These are phyloP conservation scores for Vireo altiloquus DNA, from an alignment of 2,113 vertebrate genomes.

Conservation along the genomic window DNA sequence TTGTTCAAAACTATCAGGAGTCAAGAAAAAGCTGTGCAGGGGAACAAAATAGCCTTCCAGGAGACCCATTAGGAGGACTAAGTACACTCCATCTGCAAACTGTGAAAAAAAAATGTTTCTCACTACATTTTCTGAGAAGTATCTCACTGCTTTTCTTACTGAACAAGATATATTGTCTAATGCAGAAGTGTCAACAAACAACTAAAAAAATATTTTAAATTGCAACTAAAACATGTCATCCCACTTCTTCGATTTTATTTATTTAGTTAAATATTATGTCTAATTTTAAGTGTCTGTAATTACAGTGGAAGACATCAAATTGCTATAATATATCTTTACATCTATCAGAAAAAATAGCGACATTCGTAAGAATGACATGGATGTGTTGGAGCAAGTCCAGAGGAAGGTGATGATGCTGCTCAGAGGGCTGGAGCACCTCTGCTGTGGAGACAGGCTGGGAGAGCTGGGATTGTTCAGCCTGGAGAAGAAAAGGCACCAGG, in stretches of 20 bases:
- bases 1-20: slow-evolving; percentile 96
- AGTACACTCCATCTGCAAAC: slow-evolving; percentile 99
- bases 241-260: background rate
- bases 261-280: background rate
- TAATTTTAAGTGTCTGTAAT: background rate
- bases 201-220: background rate
- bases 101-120: slow-evolving; percentile 35
- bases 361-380: background rate
- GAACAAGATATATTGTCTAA: background rate
- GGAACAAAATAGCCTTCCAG: slow-evolving; percentile 96
- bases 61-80: slow-evolving; percentile 96
- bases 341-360: background rate
- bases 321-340: background rate
- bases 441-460: background rate
- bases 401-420: background rate
- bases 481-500: background rate
- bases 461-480: background rate
- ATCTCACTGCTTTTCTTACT: background rate
- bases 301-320: background rate
- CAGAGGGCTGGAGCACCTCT: background rate
- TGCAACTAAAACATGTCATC: background rate
- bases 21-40: slow-evolving; percentile 96
- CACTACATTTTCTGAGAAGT: background rate
- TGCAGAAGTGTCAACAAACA: background rate
- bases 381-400: background rate